A percentile compares a stretch with the other conserved stretches of the same genome.
phyloP scores from a whole-genome alignment of 2,113 vertebrate genomes.

The Dasyornis broadbenti region DNA sequence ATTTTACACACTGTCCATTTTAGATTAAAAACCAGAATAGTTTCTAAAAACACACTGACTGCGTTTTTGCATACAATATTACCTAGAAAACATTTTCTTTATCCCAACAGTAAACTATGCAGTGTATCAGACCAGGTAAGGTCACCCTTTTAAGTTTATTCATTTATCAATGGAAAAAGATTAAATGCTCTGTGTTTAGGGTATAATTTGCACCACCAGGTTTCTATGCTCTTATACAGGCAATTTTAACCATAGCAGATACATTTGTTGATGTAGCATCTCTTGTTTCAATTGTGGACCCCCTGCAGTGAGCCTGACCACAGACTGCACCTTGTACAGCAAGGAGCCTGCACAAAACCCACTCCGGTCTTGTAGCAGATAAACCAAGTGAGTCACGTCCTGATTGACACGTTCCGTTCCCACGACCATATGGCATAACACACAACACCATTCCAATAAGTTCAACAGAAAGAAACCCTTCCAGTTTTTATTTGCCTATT shows the following conservation, averaged over 20 bases:
- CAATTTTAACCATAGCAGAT: slow-evolving; percentile 14
- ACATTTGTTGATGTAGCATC: background rate
- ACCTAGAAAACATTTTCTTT: background rate
- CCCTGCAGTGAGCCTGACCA: slow-evolving; percentile 1
- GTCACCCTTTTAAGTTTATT: background rate
- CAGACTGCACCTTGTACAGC: background rate
- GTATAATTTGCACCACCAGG: background rate
- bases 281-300: background rate
- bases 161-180: background rate
- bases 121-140: background rate
- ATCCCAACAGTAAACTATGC: background rate
- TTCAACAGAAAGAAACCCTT: background rate
- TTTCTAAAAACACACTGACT: background rate
- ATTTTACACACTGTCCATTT: background rate
- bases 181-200: background rate
- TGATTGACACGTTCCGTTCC: background rate
- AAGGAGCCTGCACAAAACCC: background rate
- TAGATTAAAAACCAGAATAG: background rate
- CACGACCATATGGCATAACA: background rate
- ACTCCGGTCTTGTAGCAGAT: background rate
- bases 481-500: slow-evolving; percentile 88
- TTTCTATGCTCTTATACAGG: background rate
- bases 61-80: background rate
- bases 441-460: background rate
- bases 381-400: background rate